These are phyloP conservation scores for Sebastes nivosus DNA, from an alignment of 2,797 vertebrate genomes.

Conservation along the genomic window DNA sequence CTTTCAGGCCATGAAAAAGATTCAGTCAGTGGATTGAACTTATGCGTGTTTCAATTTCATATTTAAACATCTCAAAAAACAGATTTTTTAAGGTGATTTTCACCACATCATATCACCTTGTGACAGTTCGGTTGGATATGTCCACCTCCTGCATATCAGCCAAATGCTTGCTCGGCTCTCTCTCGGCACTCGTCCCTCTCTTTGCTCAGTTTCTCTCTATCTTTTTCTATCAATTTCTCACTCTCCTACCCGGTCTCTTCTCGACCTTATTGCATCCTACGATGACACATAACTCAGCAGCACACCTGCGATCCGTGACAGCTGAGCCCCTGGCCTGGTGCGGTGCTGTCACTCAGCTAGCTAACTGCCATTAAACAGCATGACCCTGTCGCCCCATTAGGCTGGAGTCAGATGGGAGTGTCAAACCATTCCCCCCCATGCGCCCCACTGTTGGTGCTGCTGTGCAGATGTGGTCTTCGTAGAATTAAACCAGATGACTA, in stretches of 20 bases:
- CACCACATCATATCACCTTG: background rate
- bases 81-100: background rate
- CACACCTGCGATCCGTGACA: slow-evolving; percentile 87
- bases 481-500: background rate
- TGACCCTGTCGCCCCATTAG: slow-evolving; percentile 90
- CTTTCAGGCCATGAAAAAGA: background rate
- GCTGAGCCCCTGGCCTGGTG: slow-evolving; percentile 83
- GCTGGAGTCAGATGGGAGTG: slow-evolving; percentile 86
- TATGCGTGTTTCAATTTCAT: background rate
- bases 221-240: slow-evolving; percentile 23
- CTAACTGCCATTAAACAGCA: slow-evolving; percentile 87
- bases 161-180: background rate
- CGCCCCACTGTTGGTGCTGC: slow-evolving; percentile 31
- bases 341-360: slow-evolving; percentile 85
- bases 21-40: background rate
- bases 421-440: slow-evolving; percentile 55
- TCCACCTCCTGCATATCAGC: background rate
- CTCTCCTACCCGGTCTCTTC: slow-evolving; percentile 49
- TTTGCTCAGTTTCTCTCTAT: slow-evolving; percentile 13
- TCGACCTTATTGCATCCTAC: slow-evolving; percentile 82
- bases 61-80: background rate
- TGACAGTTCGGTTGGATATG: background rate
- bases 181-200: background rate
- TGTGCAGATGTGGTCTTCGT: slow-evolving; percentile 29
- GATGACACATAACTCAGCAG: slow-evolving; percentile 90